Evolutionary conservation across 2,888 invertebrate species (phyloP), one percentile per base, ranked within the genome.

Genomic region (Opisthograptis luteolata): DNA sequence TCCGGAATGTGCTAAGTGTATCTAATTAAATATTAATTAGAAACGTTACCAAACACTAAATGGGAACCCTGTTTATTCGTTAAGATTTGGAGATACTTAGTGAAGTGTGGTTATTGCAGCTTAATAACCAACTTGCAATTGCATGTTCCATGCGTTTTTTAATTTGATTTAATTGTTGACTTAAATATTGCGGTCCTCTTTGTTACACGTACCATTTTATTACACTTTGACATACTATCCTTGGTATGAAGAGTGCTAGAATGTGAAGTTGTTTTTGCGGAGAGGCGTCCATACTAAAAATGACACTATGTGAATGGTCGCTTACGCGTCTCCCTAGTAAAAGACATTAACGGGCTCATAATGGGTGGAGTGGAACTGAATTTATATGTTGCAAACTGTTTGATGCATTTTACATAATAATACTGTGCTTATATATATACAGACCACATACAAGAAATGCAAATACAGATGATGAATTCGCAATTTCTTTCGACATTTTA

Each of bases 21-120:
- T 78, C 76, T 81, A 83, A 87, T 86, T 87, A 85, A 77, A 81
- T 77, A 76, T 70, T 79, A 81, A 85, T 80, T 77, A 72, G 69
- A 51, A 39, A 32, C 42, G 10, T 59, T 64, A 64, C 60, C 64
- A 66, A 75, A 74, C 60, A 63, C 64, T 58, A 60, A 56, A 58
- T 17, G n/a, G 24, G 58, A 70, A 61, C 47, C 58, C 36, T 59
- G 48, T 53, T 51, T 37, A 39, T 54, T 64, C 60, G 45, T 65
- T 55, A 52, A 55, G 60, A 66, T 62, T 61, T 59, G 42, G 43
- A 55, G 42, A 42, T 55, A 15, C 24, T 8, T 15, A 36, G 15
- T 22, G 19, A 28, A 13, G 34, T 28, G 30, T 32, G 24, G 13
- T 20, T 13, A 31, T 36, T 8, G 43, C 34, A 12, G 12, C 12